Evolutionary conservation across 1,140 invertebrate genomes (phyloP).

Genomic region (Anastrepha obliqua): DNA sequence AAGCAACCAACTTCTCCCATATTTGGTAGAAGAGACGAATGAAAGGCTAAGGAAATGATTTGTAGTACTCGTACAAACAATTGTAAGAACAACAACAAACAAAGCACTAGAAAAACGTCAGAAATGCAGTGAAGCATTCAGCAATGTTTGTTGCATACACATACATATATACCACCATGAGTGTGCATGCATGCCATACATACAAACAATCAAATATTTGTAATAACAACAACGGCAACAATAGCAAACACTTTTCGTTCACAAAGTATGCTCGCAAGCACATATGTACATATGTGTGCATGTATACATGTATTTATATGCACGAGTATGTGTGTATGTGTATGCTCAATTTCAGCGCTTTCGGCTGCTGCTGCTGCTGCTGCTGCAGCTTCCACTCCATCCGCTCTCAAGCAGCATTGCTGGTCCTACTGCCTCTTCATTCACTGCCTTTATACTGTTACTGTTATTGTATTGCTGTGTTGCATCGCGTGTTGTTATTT

Average conservation of each 20-base stretch:
- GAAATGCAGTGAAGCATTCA: constrained; percentile 33
- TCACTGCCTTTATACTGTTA: neutral
- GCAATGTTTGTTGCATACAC: constrained; percentile 2
- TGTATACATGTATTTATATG: no score
- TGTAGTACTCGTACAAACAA: constrained; percentile 34
- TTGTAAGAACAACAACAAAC: neutral
- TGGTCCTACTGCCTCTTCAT: neutral
- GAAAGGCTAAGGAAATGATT: constrained; percentile 46
- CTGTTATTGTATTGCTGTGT: neutral
- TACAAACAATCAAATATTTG: neutral
- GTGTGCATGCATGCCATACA: neutral
- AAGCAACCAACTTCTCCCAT: constrained; percentile 6
- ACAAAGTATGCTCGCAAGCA: neutral
- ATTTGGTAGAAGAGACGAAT: constrained; percentile 35
- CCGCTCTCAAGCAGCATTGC: neutral
- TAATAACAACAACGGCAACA: neutral
- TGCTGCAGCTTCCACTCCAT: neutral
- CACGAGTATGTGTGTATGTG: no score
- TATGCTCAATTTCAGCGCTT: neutral
- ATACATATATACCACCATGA: neutral
- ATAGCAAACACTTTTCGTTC: neutral
- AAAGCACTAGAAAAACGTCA: constrained; percentile 26
- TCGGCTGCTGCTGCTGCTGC: neutral
- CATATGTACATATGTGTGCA: neutral
- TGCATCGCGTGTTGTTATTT: constrained; percentile 49